Percentiles rank a stretch among this genome's conserved stretches.
phyloP scores from a whole-genome alignment of 2,797 vertebrate species.

The Iguana delicatissima region DNA sequence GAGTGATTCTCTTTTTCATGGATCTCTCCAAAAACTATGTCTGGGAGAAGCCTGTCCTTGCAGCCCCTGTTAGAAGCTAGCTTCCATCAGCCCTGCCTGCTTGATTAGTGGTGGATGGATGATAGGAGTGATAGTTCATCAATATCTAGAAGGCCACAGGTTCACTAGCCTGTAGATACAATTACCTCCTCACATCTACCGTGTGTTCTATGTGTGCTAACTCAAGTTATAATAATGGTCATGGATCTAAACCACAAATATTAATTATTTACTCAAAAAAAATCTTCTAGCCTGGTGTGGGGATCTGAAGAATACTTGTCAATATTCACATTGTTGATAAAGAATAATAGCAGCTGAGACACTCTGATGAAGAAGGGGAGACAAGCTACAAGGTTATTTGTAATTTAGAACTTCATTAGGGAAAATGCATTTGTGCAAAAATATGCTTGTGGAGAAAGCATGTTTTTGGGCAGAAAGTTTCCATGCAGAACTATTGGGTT shows the following conservation, averaged over 20 bases:
- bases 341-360: too few relatives aligned
- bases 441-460: too few relatives aligned
- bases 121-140: neutral
- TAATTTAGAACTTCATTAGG: too few relatives aligned
- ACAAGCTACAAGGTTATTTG: too few relatives aligned
- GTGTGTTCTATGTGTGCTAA: neutral
- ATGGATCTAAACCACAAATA: neutral
- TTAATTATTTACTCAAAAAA: too few relatives aligned
- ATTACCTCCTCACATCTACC: neutral
- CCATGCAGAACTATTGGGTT: too few relatives aligned
- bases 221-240: neutral
- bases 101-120: neutral
- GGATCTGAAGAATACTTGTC: too few relatives aligned
- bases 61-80: neutral
- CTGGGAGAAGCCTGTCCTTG: neutral
- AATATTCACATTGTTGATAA: too few relatives aligned
- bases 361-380: too few relatives aligned
- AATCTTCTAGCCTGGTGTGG: too few relatives aligned
- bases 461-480: too few relatives aligned
- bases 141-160: neutral
- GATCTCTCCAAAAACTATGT: neutral
- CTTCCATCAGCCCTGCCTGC: neutral
- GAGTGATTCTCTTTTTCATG: neutral
- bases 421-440: too few relatives aligned
- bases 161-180: neutral